Base-by-base conservation (phyloP, 2,797 vertebrate species). In the Pangasius larnaudii region DNA sequence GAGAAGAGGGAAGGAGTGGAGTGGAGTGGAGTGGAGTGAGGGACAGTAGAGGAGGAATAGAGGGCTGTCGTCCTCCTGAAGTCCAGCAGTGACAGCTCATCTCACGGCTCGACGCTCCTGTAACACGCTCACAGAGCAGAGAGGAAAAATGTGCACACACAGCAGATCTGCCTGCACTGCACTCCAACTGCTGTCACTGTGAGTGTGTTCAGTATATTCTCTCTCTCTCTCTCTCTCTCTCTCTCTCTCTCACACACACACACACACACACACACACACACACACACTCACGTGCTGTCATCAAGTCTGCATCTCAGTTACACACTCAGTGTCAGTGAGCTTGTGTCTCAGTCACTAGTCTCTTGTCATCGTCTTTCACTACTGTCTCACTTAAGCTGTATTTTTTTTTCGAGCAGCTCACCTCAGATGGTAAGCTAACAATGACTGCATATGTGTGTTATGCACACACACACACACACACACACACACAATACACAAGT, bases 31-130 rank as follows among this genome's bases (percentile, higher is more conserved):
- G 46, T 11, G 22, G 65, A 80, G 53, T 24, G 69, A 88, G 91
- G 39, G 65, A 65, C 19, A 77, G 39, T 36, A 90, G 91, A 78
- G 67, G 58, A 85, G 89, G 94, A 93, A 93, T 93, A 94, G 93
- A 71, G 85, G 87, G 19, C 86, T 87, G 93, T 93, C 94, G 93
- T 95, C 91, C 92, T 93, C 94, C 95, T 96, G 95, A 95, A 96
- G 94, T 95, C 81, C 96, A 93, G 94, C 88, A 83, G 93, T 96
- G 96, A 96, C 96, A 96, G 95, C 96, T 96, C 96, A 96, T 96
- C 96, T 95, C 95, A 96, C 93, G 95, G 94, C 94, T 96, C 95
- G 94, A 92, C 94, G 92, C 92, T 93, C 94, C 94, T 92, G 92
- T 95, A 95, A 96, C 91, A 92, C 93, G 93, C 93, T 92, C 92